Evolutionary conservation across 2,888 invertebrate species (phyloP).

Genomic region (Cabera pusaria): DNA sequence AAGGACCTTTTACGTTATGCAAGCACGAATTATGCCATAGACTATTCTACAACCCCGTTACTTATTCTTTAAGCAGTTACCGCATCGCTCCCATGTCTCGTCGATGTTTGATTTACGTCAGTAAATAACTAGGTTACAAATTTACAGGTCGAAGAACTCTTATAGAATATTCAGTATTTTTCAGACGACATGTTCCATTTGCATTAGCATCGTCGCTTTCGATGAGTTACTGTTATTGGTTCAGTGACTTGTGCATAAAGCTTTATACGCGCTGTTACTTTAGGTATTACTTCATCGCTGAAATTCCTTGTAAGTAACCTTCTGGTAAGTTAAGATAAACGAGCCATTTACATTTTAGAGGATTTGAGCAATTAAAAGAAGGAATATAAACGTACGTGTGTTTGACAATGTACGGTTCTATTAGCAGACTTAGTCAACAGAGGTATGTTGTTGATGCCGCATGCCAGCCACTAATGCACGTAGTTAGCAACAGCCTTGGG

Average conservation of each 20-base stretch:
- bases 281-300: too few relatives aligned
- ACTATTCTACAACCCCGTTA: conserved; percentile 28
- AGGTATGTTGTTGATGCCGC: conserved; percentile 8
- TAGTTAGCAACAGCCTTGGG: conserved; percentile 40
- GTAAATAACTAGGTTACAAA: conserved; percentile 26
- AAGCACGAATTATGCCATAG: conserved; percentile 44
- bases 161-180: conserved; percentile 29
- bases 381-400: too few relatives aligned
- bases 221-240: conserved; percentile 15
- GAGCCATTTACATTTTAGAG: too few relatives aligned
- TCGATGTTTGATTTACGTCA: conserved; percentile 17
- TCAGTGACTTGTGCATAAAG: conserved; percentile 11
- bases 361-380: too few relatives aligned
- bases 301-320: too few relatives aligned
- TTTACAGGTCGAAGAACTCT: conserved; percentile 31
- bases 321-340: too few relatives aligned
- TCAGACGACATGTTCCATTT: conserved; percentile 24
- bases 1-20: conserved; percentile 46
- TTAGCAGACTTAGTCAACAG: conserved; percentile 11
- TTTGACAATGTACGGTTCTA: conserved; percentile 2
- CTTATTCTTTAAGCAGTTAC: background rate
- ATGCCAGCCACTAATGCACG: conserved; percentile 19
- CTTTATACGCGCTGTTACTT: too few relatives aligned
- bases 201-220: conserved; percentile 14
- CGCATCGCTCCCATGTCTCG: conserved; percentile 7